Base-by-base conservation (phyloP, 2,888 invertebrate species). In the Heliconius hortense region DNA sequence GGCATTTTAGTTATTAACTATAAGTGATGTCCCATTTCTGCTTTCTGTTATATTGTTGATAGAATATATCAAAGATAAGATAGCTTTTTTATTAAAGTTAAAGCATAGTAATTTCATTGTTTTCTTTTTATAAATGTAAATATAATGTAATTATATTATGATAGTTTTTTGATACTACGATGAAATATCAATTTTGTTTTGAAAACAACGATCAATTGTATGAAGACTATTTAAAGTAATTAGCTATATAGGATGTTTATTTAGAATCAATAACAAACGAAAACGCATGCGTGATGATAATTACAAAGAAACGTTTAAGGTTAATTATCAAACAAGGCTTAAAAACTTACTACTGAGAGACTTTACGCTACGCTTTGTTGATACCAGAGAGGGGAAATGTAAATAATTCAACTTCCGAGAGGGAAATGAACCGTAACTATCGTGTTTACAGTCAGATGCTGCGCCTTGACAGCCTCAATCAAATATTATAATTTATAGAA, bases 1-100 rank as follows among this genome's bases (percentile, higher is more conserved):
- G n/a, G n/a, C 43, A 79, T 78, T 81, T 79, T 78, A 74, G 74
- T 76, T 75, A 79, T 77, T 72, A 72, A n/a, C 66, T 7, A 24
- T 15, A 24, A 77, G 73, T 35, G 66, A 67, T 35, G 39, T 48
- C 66, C 26, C 66, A 60, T 53, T 74, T 72, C 18, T 66, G 68
- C 66, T 76, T 74, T 74, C 68, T 74, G 71, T 60, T 72, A 62
- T 74, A 64, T 72, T 66, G 48, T 2, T 35, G 13, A 48, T 21
- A 48, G 48, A 18, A 28, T 8, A 10, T 15, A 2, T 24, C 18
- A 66, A 64, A 24, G n/a, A n/a, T n/a, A n/a, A n/a, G n/a, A n/a
- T n/a, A n/a, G 21, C 2, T 64, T 35, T 35, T 8, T 39, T 39
- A n/a, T 48, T 48, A 48, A 1, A 21, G 2, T 21, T 21, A 5